Evolutionary conservation across 1,140 invertebrate genomes (phyloP).

Genomic region (Zaprionus nigranus): DNA sequence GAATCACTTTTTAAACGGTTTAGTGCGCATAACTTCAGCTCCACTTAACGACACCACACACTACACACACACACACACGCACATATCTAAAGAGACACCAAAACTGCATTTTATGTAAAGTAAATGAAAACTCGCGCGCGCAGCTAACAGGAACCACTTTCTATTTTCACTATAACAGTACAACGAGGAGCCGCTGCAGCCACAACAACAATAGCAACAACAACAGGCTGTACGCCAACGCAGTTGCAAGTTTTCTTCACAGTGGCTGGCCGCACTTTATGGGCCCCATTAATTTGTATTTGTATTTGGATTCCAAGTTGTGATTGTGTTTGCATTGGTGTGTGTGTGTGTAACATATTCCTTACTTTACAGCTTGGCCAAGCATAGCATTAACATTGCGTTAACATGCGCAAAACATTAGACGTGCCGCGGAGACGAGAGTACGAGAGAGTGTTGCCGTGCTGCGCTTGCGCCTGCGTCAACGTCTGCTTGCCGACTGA

Average conservation of each 20-base stretch:
- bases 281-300: constrained; percentile 46
- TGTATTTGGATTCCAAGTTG: constrained; percentile 16
- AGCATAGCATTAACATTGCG: constrained; percentile 51
- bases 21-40: constrained; percentile 46
- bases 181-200: constrained; percentile 46
- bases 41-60: constrained; percentile 52
- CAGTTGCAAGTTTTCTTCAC: constrained; percentile 55
- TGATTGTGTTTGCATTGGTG: background rate
- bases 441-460: constrained; percentile 20
- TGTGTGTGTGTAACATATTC: constrained; percentile 12
- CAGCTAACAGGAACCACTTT: constrained; percentile 83
- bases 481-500: constrained; percentile 66
- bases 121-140: constrained; percentile 77
- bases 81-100: constrained; percentile 31
- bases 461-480: constrained; percentile 61
- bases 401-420: constrained; percentile 55
- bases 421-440: constrained; percentile 22
- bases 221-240: constrained; percentile 42
- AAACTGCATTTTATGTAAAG: constrained; percentile 77
- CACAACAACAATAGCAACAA: constrained; percentile 40
- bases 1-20: constrained; percentile 32
- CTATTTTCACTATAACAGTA: constrained; percentile 84
- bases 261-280: constrained; percentile 47
- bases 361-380: constrained; percentile 45
- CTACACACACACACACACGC: constrained; percentile 38